phyloP scores from a whole-genome alignment of 1,140 invertebrate genomes.

The Drosophila aff. region DNA sequence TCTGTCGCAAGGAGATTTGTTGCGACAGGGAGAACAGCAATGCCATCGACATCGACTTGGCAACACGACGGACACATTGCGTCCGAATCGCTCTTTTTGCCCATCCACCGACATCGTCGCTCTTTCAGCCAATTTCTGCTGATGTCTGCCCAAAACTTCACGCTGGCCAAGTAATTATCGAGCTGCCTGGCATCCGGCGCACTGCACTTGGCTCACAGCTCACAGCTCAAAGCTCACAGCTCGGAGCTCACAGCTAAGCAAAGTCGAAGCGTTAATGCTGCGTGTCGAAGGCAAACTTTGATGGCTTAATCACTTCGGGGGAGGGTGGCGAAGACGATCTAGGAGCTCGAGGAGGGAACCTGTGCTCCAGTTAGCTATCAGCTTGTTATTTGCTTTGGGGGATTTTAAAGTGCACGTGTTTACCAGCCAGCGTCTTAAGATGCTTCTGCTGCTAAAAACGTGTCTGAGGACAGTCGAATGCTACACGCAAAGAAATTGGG shows the following conservation, averaged over 20 bases:
- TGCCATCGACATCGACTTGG: slow-evolving; percentile 33
- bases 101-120: slow-evolving; percentile 3
- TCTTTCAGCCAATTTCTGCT: slow-evolving; percentile 71
- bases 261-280: slow-evolving; percentile 81
- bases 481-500: slow-evolving; percentile 12
- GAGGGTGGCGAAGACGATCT: slow-evolving; percentile 5
- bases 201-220: slow-evolving; percentile 39
- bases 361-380: slow-evolving; percentile 64
- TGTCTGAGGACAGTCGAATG: slow-evolving; percentile 41
- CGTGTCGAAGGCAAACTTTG: slow-evolving; percentile 80
- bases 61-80: slow-evolving; percentile 54
- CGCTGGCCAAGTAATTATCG: slow-evolving; percentile 80
- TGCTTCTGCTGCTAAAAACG: slow-evolving; percentile 35
- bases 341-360: slow-evolving; percentile 28
- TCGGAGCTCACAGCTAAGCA: slow-evolving; percentile 51
- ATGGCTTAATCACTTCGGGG: slow-evolving; percentile 79
- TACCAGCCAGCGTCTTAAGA: slow-evolving; percentile 34
- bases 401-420: slow-evolving; percentile 64
- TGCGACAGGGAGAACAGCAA: slow-evolving; percentile 27
- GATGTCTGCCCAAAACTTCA: slow-evolving; percentile 66
- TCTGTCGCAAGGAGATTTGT: slow-evolving; percentile 71
- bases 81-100: slow-evolving; percentile 55
- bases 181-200: slow-evolving; percentile 31
- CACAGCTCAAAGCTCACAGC: slow-evolving; percentile 22
- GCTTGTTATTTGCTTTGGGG: slow-evolving; percentile 53